A percentile compares a stretch with the other conserved stretches of the same genome.
These are phyloP conservation scores for Myotis myotis DNA, from an alignment of 2,797 vertebrate species.

Conservation along the genomic window DNA sequence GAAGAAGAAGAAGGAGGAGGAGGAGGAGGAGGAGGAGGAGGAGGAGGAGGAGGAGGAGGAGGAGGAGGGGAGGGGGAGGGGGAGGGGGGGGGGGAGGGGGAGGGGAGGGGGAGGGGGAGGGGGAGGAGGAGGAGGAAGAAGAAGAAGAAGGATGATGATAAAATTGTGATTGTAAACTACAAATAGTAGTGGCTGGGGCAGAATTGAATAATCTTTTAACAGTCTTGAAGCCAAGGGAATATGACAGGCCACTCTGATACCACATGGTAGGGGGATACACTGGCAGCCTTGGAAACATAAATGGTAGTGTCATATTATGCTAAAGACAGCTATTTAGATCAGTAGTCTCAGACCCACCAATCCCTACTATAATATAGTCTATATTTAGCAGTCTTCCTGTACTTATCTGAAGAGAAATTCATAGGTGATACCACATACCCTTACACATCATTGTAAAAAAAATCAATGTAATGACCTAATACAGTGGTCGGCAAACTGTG, in stretches of 20 bases:
- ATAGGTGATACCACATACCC: background rate
- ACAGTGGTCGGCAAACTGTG: background rate
- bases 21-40: no score
- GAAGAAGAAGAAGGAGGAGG: no score
- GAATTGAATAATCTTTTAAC: background rate
- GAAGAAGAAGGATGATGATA: background rate
- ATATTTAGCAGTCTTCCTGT: background rate
- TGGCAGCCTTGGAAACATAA: background rate
- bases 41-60: background rate
- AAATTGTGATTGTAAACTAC: slow-evolving; percentile 46
- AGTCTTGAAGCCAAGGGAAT: slow-evolving; percentile 17
- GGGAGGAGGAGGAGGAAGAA: no score
- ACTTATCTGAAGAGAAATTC: slow-evolving; percentile 38
- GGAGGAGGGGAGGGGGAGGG: no score
- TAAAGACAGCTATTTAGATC: slow-evolving; percentile 50
- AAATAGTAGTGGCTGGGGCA: background rate
- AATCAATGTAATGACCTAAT: background rate
- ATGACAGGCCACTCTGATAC: background rate
- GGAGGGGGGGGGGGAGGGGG: no score
- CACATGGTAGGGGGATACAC: background rate
- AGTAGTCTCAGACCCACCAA: background rate
- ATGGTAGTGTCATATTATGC: background rate
- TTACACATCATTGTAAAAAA: background rate
- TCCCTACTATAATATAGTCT: background rate
- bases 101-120: no score